Evolutionary conservation across 2,888 invertebrate genomes (phyloP).

Genomic region (Tanytarsus gracilentus): DNA sequence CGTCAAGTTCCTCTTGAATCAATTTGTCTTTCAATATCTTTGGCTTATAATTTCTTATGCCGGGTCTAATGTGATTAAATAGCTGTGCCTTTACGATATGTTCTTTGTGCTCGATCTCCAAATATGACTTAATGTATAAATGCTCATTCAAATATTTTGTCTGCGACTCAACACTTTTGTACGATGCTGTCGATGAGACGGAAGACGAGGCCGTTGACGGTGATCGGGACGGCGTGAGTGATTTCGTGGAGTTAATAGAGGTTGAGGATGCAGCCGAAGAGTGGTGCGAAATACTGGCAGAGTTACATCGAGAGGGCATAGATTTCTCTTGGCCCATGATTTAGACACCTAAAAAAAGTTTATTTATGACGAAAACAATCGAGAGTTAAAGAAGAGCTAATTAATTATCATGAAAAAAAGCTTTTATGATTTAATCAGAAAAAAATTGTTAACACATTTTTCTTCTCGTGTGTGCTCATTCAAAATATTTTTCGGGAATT

Average conservation of each 20-base stretch:
- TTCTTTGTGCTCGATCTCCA: slow-evolving; percentile 47
- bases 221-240: slow-evolving; percentile 37
- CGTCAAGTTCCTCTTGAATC: slow-evolving; percentile 48
- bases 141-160: slow-evolving; percentile 47
- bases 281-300: slow-evolving; percentile 29
- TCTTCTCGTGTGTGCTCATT: no score
- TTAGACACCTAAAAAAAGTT: slow-evolving; percentile 30
- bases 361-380: no score
- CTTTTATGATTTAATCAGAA: no score
- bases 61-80: slow-evolving; percentile 47
- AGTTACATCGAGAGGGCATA: slow-evolving; percentile 36
- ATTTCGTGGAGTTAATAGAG: slow-evolving; percentile 15
- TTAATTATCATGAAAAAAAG: no score
- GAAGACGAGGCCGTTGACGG: slow-evolving; percentile 42
- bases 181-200: slow-evolving; percentile 37
- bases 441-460: no score
- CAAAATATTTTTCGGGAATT: no score
- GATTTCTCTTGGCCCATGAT: slow-evolving; percentile 47
- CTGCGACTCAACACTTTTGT: slow-evolving; percentile 39
- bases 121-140: slow-evolving; percentile 48
- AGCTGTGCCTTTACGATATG: slow-evolving; percentile 42
- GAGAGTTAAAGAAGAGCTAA: no score
- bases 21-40: slow-evolving; percentile 49
- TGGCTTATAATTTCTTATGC: slow-evolving; percentile 63
- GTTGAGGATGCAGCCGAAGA: slow-evolving; percentile 29